Percentiles rank a stretch among this genome's conserved stretches.
Evolutionary conservation across 2,797 vertebrate genomes (phyloP).

Genomic region (Australoheros facetus): DNA sequence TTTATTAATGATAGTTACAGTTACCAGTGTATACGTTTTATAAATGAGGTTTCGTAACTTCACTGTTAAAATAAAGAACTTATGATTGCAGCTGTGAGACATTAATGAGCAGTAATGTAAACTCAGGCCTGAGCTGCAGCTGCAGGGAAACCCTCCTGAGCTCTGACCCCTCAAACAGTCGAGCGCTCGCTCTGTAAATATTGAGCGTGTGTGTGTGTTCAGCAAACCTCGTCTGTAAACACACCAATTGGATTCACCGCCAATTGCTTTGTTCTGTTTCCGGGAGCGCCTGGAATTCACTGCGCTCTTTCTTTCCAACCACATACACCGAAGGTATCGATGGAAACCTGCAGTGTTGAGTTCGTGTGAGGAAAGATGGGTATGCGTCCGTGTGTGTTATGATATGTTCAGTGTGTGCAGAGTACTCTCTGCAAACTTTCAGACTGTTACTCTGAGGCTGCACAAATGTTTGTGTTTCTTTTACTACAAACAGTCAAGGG

Average conservation of each 20-base stretch:
- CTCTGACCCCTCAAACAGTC: background rate
- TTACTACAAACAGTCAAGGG: background rate
- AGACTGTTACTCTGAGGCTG: no score
- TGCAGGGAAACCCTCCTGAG: background rate
- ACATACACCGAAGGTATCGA: background rate
- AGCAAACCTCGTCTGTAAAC: background rate
- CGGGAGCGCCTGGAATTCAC: background rate
- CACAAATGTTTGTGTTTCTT: background rate
- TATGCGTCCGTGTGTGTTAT: background rate
- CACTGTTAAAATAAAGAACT: background rate
- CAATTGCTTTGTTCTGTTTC: conserved; percentile 8
- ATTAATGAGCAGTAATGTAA: background rate
- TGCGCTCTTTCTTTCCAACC: background rate
- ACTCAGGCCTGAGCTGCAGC: background rate
- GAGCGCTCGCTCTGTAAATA: conserved; percentile 14
- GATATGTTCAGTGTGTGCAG: background rate
- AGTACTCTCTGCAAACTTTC: background rate
- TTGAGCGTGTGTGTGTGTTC: conserved; percentile 4
- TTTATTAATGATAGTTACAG: no score
- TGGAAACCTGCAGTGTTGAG: background rate
- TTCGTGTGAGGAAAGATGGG: background rate
- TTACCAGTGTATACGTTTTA: background rate
- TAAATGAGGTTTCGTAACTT: background rate
- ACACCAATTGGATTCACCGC: background rate
- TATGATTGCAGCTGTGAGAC: background rate